A percentile compares a stretch with the other conserved stretches of the same genome.
These are phyloP conservation scores for Urocitellus parryii DNA, from an alignment of 2,113 vertebrate genomes.

Conservation along the genomic window DNA sequence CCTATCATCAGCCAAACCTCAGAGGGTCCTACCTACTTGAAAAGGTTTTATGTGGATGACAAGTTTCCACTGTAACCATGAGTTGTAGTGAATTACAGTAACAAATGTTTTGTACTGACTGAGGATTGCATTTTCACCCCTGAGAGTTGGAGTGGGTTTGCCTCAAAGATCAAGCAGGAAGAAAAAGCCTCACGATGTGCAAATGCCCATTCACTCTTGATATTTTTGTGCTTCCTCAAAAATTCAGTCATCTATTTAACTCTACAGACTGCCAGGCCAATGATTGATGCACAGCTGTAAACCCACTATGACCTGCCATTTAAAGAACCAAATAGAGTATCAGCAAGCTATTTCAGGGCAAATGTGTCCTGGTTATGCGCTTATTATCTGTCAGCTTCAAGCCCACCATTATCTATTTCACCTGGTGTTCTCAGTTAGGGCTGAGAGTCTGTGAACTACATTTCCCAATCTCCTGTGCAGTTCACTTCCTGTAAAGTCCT, in stretches of 20 bases:
- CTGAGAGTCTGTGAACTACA: background rate
- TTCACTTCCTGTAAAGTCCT: background rate
- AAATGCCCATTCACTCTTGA: background rate
- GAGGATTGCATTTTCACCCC: background rate
- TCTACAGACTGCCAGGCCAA: background rate
- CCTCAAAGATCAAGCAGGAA: background rate
- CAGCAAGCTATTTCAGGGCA: background rate
- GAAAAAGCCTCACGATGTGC: background rate
- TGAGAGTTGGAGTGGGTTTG: background rate
- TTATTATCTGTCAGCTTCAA: background rate
- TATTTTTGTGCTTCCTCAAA: background rate
- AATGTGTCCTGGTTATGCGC: background rate
- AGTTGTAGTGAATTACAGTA: background rate
- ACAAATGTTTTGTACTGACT: background rate
- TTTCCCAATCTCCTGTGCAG: background rate
- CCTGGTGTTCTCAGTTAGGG: background rate
- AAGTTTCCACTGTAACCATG: background rate
- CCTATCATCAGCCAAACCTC: background rate
- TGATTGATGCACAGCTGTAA: background rate
- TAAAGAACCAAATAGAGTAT: conserved; percentile 6
- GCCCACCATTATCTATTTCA: background rate
- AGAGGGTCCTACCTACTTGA: background rate
- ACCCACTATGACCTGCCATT: background rate
- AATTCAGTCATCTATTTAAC: background rate
- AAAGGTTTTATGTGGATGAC: background rate